Base-by-base conservation (phyloP, 2,797 vertebrate species). In the Cetoscarus ocellatus region DNA sequence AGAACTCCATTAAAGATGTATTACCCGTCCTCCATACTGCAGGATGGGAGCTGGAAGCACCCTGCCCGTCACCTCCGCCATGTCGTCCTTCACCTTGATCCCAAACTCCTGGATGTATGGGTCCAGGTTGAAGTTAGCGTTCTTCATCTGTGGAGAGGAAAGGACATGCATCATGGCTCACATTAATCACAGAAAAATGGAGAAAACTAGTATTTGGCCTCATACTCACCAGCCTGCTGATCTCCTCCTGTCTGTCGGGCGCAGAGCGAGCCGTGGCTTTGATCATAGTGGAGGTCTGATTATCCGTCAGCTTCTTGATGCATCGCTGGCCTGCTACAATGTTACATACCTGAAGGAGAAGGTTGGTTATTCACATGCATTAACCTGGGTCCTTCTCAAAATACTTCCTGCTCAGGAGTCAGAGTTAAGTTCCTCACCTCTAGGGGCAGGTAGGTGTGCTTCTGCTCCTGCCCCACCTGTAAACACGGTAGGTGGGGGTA, bases 61-160 rank as follows among this genome's bases (percentile, higher is more conserved):
- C 52, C 98, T 89, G 40, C 98, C 98, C 0, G 97, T 99, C 93
- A 99, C 98, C 87, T 99, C 98, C 0, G 98, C 97, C 98, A 99
- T 99, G 78, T 99, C 98, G 39, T 99, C 98, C 68, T 98, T 98
- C 93, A 99, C 98, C 88, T 98, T 99, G 89, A 99, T 99, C 75
- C 97, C 98, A 94, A 99, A 99, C 93, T 99, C 98, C 88, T 99
- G 98, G 69, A 99, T 99, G 91, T 99, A 99, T 0, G 98, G 98
- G 85, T 99, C 98, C 83, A 99, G 91, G 92, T 99, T 99, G 86
- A 99, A 99, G 92, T 98, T 99, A 71, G 98, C 98, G 1, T 99
- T 99, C 92, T 99, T 99, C 98, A 99, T 99, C 98, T 99, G 93
- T 73, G 85, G 78, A 61, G 40, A 82, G 63, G 8, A 8, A 15